Percentiles rank a stretch among this genome's conserved stretches.
Evolutionary conservation across 2,113 vertebrate species (phyloP).

Genomic region (Camelus dromedarius): DNA sequence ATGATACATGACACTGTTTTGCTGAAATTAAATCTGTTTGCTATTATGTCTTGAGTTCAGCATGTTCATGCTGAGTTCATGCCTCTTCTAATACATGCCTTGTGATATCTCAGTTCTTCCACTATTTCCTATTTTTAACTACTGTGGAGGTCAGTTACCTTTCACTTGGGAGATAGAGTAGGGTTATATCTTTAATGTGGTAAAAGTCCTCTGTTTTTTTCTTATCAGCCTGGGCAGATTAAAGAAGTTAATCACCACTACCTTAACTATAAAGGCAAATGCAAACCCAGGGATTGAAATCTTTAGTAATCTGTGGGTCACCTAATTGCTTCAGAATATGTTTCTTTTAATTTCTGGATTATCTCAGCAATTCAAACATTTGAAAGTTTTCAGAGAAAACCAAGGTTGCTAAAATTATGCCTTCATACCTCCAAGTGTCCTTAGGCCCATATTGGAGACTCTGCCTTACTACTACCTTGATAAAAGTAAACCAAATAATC

Average conservation of each 20-base stretch:
- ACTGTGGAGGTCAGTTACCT: not conserved
- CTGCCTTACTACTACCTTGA: not conserved
- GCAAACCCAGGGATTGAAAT: not conserved
- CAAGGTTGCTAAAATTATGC: not conserved
- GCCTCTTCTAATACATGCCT: not conserved
- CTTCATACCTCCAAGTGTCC: not conserved
- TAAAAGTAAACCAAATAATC: not conserved
- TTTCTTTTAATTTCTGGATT: not conserved
- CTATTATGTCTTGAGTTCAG: not conserved
- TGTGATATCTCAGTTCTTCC: not conserved
- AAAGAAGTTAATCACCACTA: not conserved
- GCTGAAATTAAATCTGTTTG: not conserved
- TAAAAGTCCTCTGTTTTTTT: not conserved
- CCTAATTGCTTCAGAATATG: not conserved
- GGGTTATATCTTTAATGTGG: not conserved
- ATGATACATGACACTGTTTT: not conserved
- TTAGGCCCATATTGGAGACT: not conserved
- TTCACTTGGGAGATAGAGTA: not conserved
- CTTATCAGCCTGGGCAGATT: not conserved
- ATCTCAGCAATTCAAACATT: not conserved
- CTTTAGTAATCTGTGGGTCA: not conserved
- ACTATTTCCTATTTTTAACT: not conserved
- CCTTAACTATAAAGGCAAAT: not conserved
- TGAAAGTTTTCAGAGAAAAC: not conserved
- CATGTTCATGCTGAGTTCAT: no score